These are phyloP conservation scores for Agrotis exclamationis DNA, from an alignment of 2,888 invertebrate genomes.

Conservation along the genomic window DNA sequence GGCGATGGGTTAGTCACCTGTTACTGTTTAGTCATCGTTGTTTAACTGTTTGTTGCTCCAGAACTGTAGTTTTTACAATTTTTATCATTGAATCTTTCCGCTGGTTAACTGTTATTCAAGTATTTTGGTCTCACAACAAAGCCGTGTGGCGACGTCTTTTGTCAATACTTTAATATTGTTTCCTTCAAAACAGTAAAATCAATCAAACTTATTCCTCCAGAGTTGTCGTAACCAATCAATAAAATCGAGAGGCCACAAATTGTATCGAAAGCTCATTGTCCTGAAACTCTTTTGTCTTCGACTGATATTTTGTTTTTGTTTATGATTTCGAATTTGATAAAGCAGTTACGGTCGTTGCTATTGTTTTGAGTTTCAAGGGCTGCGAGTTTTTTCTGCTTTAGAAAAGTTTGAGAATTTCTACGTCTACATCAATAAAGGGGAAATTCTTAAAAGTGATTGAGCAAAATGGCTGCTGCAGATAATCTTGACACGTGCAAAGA, in stretches of 20 bases:
- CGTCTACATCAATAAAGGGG: slow-evolving; percentile 25
- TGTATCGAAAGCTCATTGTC: slow-evolving; percentile 68
- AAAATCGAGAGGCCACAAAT: slow-evolving; percentile 71
- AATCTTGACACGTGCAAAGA: slow-evolving; percentile 33
- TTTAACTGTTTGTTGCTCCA: slow-evolving; percentile 19
- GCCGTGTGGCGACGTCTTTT: slow-evolving; percentile 3
- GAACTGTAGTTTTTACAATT: slow-evolving; percentile 23
- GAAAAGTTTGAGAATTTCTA: slow-evolving; percentile 31
- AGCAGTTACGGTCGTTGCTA: slow-evolving; percentile 46
- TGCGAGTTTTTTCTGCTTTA: slow-evolving; percentile 27
- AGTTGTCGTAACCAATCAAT: slow-evolving; percentile 73
- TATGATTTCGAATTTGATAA: slow-evolving; percentile 60
- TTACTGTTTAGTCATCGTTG: slow-evolving; percentile 30
- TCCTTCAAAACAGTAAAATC: slow-evolving; percentile 47
- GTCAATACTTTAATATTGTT: slow-evolving; percentile 13
- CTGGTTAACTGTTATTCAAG: slow-evolving; percentile 4
- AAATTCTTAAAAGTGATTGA: slow-evolving; percentile 21
- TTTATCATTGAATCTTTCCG: slow-evolving; percentile 4
- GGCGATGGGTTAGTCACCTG: slow-evolving; percentile 37
- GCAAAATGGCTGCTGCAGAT: slow-evolving; percentile 19
- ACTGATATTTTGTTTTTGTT: slow-evolving; percentile 76
- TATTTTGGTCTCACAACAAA: slow-evolving; percentile 6
- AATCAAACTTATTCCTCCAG: slow-evolving; percentile 59
- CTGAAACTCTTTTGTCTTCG: slow-evolving; percentile 67
- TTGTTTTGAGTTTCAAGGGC: slow-evolving; percentile 47